Conservation (phyloP, 2,888 invertebrate genomes). For the Augiades crinisus region DNA sequence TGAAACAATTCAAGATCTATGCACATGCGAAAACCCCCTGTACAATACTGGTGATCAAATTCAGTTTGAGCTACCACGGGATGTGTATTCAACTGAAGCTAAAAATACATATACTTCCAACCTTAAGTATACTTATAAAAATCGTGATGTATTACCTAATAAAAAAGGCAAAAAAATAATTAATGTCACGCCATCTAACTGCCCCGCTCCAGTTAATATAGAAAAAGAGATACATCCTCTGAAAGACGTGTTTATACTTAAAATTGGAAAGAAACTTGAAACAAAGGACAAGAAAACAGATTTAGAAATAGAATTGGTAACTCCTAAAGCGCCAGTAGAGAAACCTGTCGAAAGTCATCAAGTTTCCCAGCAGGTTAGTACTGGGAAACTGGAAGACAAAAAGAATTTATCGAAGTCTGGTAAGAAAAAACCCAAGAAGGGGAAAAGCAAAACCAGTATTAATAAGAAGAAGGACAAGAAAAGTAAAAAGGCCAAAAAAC, state of each 20-base stretch:
- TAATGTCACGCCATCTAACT: slow-evolving; percentile 67
- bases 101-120: slow-evolving; percentile 57
- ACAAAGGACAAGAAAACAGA: slow-evolving; percentile 72
- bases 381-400: slow-evolving; percentile 40
- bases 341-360: slow-evolving; percentile 41
- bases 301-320: slow-evolving; percentile 70
- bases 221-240: slow-evolving; percentile 57
- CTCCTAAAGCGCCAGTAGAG: slow-evolving; percentile 58
- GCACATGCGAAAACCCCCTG: slow-evolving; percentile 59
- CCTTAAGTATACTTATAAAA: slow-evolving; percentile 60
- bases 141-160: slow-evolving; percentile 46
- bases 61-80: slow-evolving; percentile 64
- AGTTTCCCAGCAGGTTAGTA: slow-evolving; percentile 54
- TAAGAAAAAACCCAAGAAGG: slow-evolving; percentile 36
- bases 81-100: slow-evolving; percentile 46
- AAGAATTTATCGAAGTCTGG: slow-evolving; percentile 27
- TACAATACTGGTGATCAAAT: slow-evolving; percentile 70
- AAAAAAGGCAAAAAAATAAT: slow-evolving; percentile 50
- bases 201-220: slow-evolving; percentile 64
- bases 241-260: slow-evolving; percentile 72
- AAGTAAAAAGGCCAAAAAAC: slow-evolving; percentile 37
- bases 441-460: slow-evolving; percentile 37
- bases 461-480: slow-evolving; percentile 37
- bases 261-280: slow-evolving; percentile 73
- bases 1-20: slow-evolving; percentile 66